Percentiles rank a stretch among this genome's conserved stretches.
phyloP scores from a whole-genome alignment of 2,113 vertebrate genomes.

The Lagopus muta region DNA sequence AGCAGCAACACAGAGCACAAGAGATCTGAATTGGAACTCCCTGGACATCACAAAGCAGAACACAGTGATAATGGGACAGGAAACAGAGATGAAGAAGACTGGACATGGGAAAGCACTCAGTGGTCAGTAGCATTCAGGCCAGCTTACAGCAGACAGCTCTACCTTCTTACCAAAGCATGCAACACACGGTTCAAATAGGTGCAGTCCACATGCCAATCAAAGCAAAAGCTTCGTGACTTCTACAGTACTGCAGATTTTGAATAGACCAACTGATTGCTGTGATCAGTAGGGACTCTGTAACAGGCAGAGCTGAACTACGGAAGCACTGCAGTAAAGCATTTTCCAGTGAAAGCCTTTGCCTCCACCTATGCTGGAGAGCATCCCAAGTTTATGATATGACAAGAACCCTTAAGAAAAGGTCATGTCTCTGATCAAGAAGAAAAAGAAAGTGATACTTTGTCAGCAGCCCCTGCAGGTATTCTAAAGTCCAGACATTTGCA shows the following conservation, averaged over 20 bases:
- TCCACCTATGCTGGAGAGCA: not conserved
- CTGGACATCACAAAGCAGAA: not conserved
- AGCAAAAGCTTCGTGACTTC: not conserved
- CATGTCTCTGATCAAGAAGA: not conserved
- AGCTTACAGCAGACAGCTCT: not conserved
- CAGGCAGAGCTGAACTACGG: not conserved
- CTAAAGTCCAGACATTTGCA: not conserved
- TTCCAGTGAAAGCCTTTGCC: not conserved
- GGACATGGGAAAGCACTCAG: not conserved
- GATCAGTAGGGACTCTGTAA: not conserved
- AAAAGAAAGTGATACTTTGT: not conserved
- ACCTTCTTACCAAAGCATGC: not conserved
- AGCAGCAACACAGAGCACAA: not conserved
- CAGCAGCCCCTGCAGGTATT: not conserved
- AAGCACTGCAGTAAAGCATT: not conserved
- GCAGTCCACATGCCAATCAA: not conserved
- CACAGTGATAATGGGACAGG: not conserved
- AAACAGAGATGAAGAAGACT: not conserved
- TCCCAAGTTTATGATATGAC: not conserved
- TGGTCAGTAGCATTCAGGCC: not conserved
- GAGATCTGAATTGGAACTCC: not conserved
- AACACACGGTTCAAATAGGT: fast-evolving
- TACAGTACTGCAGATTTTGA: not conserved
- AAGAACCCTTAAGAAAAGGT: not conserved
- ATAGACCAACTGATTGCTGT: not conserved